Evolutionary conservation across 1,140 invertebrate species (phyloP).

Genomic region (Pectinophora gossypiella): DNA sequence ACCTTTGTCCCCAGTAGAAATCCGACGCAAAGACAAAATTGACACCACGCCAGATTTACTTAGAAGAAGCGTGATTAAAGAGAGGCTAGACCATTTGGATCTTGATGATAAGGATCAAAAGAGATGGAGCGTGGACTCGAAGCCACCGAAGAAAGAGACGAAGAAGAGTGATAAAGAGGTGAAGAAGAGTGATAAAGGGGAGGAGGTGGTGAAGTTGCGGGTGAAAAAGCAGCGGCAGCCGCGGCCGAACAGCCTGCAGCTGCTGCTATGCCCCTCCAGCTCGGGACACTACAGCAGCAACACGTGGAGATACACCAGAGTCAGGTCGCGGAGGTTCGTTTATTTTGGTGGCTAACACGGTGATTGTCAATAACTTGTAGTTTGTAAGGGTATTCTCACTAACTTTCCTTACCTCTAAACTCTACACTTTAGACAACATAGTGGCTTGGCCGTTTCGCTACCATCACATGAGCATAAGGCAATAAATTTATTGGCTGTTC

Average conservation of each 20-base stretch:
- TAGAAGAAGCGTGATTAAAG: constrained; percentile 46
- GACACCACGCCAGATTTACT: constrained; percentile 58
- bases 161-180: constrained; percentile 36
- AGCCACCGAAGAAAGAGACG: constrained; percentile 50
- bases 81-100: constrained; percentile 54
- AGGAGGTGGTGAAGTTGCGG: constrained; percentile 54
- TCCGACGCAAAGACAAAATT: constrained; percentile 35
- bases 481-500: no score
- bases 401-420: no score
- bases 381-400: no score
- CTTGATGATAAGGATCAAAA: constrained; percentile 35
- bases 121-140: constrained; percentile 46
- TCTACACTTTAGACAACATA: no score
- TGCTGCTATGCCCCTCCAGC: constrained; percentile 56
- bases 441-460: no score
- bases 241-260: constrained; percentile 59
- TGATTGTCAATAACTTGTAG: no score
- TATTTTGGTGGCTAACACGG: constrained; percentile 2
- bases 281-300: constrained; percentile 65
- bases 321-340: constrained; percentile 62
- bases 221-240: constrained; percentile 58
- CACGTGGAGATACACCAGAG: constrained; percentile 65
- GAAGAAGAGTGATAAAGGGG: constrained; percentile 34
- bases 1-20: constrained; percentile 46
- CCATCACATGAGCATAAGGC: no score